Evolutionary conservation across 2,888 invertebrate genomes (phyloP), one percentile per base, ranked within the genome.

Genomic region (Melinopterus prodromus): DNA sequence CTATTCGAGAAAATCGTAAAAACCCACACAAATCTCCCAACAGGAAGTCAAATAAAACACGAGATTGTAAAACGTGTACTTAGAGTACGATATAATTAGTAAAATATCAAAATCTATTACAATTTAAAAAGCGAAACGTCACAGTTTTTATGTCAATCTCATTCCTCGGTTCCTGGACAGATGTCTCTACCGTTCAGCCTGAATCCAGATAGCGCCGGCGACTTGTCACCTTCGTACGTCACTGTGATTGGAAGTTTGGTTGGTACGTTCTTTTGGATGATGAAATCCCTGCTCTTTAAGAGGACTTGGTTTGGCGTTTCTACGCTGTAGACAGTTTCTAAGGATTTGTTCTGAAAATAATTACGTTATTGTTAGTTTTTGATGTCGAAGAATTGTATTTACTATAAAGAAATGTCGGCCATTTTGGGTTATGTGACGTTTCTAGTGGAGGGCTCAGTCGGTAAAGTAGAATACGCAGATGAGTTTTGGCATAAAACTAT

Each of bases 121-220:
- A 53, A 53, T 9, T 53, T 53, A 9, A 53, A 53, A 53, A 53
- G 53, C 53, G 26, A 26, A 26, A 26, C 26, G 26, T 26, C 26
- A 26, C 12, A 53, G 53, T 53, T 53, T 53, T 53, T 53, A 53
- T 16, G 75, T 69, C 70, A 69, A 72, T 79, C 84, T 85, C 83
- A 86, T 84, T 82, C 82, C 53, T 81, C 81, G 16, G 82, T 79
- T 80, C 82, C 82, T 70, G 86, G 86, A 80, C 87, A 88, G 7
- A 87, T 83, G 78, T 83, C 84, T 80, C 84, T 85, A 70, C 85
- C 87, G 80, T 87, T 88, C 79, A 87, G 83, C 84, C 87, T 84
- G 84, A 86, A 88, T 78, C 84, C 85, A 81, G 84, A 82, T 80
- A 88, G 80, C 35, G 83, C 81, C 4, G 87, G 87, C 76, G 83